phyloP scores from a whole-genome alignment of 2,113 vertebrate genomes.

The Epinephelus cyanopodus region DNA sequence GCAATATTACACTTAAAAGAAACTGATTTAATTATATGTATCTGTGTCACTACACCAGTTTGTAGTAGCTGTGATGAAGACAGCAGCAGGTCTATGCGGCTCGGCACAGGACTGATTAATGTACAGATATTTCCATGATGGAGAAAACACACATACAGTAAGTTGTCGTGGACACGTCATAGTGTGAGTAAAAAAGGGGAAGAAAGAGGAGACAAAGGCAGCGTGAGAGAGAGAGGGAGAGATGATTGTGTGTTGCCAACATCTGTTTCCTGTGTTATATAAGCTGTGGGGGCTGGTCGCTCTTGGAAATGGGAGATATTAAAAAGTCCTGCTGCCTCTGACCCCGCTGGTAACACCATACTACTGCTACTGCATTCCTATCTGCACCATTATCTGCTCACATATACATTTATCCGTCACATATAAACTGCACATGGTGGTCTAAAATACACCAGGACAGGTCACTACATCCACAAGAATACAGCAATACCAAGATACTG shows the following conservation, averaged over 20 bases:
- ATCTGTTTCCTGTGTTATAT: slow-evolving; percentile 85
- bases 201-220: slow-evolving; percentile 43
- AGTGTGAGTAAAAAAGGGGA: slow-evolving; percentile 38
- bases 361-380: slow-evolving; percentile 54
- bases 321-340: slow-evolving; percentile 75
- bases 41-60: slow-evolving; percentile 37
- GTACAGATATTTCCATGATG: slow-evolving; percentile 21
- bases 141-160: slow-evolving; percentile 31
- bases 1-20: slow-evolving; percentile 21
- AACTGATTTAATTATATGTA: slow-evolving; percentile 50
- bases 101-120: background rate
- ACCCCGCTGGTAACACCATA: slow-evolving; percentile 60
- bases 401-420: background rate
- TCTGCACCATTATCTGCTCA: slow-evolving; percentile 8
- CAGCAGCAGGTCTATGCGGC: background rate
- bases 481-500: background rate
- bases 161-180: slow-evolving; percentile 28
- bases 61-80: slow-evolving; percentile 17
- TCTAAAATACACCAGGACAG: background rate
- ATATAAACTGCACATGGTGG: background rate
- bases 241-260: slow-evolving; percentile 77
- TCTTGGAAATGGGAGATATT: slow-evolving; percentile 73
- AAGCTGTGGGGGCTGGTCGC: slow-evolving; percentile 77
- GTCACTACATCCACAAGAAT: background rate
- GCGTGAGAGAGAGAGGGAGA: slow-evolving; percentile 35